Conservation (phyloP, 2,888 invertebrate genomes). For the Diarsia rubi region DNA sequence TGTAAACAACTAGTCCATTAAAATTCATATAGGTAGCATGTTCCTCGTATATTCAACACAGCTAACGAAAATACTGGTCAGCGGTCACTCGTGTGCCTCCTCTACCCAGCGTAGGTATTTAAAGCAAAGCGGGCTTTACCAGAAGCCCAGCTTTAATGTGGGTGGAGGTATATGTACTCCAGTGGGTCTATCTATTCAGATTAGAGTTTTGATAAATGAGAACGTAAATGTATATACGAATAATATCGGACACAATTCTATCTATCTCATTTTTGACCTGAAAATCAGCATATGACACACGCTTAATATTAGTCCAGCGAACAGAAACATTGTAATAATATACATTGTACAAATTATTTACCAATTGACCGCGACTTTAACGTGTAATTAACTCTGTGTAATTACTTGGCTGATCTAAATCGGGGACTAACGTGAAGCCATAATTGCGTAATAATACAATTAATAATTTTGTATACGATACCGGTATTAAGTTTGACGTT, state of each 20-base stretch:
- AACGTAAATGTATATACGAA: not conserved
- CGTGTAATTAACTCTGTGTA: slow-evolving; percentile 57
- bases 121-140: slow-evolving; percentile 21
- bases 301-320: slow-evolving; percentile 4
- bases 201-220: slow-evolving; percentile 34
- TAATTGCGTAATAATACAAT: slow-evolving; percentile 61
- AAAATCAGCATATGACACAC: not conserved
- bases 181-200: slow-evolving; percentile 11
- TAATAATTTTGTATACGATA: slow-evolving; percentile 57
- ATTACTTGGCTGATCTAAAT: slow-evolving; percentile 59
- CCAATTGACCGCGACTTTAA: slow-evolving; percentile 53
- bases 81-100: not conserved
- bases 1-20: not conserved
- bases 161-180: not conserved
- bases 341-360: slow-evolving; percentile 48
- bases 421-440: slow-evolving; percentile 44
- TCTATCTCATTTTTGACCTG: slow-evolving; percentile 13
- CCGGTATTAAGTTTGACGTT: slow-evolving; percentile 56
- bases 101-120: slow-evolving; percentile 5
- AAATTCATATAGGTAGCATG: not conserved
- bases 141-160: slow-evolving; percentile 21
- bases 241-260: not conserved
- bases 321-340: slow-evolving; percentile 34
- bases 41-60: not conserved
- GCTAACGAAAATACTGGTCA: slow-evolving; percentile 21